These are phyloP conservation scores for Tiphia femorata DNA, from an alignment of 2,888 invertebrate genomes.

Conservation along the genomic window DNA sequence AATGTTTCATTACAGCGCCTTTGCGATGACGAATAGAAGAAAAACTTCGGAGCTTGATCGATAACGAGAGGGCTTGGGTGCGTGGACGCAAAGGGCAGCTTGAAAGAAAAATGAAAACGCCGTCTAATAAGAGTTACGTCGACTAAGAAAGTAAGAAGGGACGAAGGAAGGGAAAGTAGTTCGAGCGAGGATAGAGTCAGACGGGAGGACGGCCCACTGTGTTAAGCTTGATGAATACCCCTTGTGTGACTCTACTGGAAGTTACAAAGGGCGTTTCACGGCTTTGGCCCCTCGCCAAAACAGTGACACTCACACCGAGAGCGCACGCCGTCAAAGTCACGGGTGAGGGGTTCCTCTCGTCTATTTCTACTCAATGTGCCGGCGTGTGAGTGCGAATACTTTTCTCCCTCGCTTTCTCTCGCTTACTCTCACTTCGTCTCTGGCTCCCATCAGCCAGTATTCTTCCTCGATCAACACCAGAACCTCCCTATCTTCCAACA, in stretches of 20 bases:
- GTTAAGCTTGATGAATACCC: slow-evolving; percentile 35
- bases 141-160: background rate
- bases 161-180: background rate
- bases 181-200: slow-evolving; percentile 14
- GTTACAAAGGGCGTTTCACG: slow-evolving; percentile 30
- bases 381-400: background rate
- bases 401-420: background rate
- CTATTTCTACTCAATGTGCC: slow-evolving; percentile 2
- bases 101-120: too few relatives aligned
- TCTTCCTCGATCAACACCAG: too few relatives aligned
- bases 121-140: too few relatives aligned
- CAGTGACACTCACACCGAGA: background rate
- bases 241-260: slow-evolving; percentile 7
- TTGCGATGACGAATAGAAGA: too few relatives aligned
- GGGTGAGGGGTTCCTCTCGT: background rate
- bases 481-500: too few relatives aligned
- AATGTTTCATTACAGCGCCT: too few relatives aligned
- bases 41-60: too few relatives aligned
- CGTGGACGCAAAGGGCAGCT: too few relatives aligned
- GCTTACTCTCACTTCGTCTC: too few relatives aligned
- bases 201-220: slow-evolving; percentile 15
- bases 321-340: slow-evolving; percentile 5
- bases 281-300: slow-evolving; percentile 31
- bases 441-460: too few relatives aligned
- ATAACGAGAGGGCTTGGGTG: too few relatives aligned